Evolutionary conservation across 2,888 invertebrate genomes (phyloP).

Genomic region (Ferdinandea cuprea): DNA sequence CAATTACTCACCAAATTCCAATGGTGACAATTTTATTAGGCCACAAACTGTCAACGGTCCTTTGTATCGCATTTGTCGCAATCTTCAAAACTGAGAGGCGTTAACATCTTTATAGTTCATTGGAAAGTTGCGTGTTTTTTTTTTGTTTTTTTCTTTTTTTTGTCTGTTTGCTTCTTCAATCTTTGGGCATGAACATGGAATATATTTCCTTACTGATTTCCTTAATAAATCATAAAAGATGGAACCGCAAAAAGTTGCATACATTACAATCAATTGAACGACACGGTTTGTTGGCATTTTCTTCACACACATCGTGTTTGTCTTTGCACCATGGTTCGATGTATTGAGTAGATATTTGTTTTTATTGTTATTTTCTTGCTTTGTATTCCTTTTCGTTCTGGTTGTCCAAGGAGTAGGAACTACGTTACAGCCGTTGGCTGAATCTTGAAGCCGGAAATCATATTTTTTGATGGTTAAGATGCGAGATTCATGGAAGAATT

Average conservation of each 20-base stretch:
- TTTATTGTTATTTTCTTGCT: not conserved
- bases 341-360: slow-evolving; percentile 13
- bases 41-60: slow-evolving; percentile 44
- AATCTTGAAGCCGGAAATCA: slow-evolving; percentile 63
- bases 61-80: slow-evolving; percentile 19
- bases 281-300: slow-evolving; percentile 48
- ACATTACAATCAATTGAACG: slow-evolving; percentile 61
- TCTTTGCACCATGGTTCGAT: slow-evolving; percentile 47
- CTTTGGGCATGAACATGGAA: slow-evolving; percentile 27
- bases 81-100: slow-evolving; percentile 25
- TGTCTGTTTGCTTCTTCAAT: not conserved
- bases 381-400: slow-evolving; percentile 13
- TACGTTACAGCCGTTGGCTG: slow-evolving; percentile 29
- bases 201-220: slow-evolving; percentile 61
- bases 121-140: slow-evolving; percentile 24
- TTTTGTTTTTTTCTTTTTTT: not conserved
- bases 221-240: slow-evolving; percentile 58
- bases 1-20: slow-evolving; percentile 1
- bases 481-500: slow-evolving; percentile 9
- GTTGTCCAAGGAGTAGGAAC: slow-evolving; percentile 19
- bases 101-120: slow-evolving; percentile 49
- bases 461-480: slow-evolving; percentile 54
- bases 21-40: slow-evolving; percentile 60
- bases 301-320: slow-evolving; percentile 62
- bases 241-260: slow-evolving; percentile 46